A percentile compares a stretch with the other conserved stretches of the same genome.
These are phyloP conservation scores for Albula goreensis DNA, from an alignment of 2,113 vertebrate species.

Conservation along the genomic window DNA sequence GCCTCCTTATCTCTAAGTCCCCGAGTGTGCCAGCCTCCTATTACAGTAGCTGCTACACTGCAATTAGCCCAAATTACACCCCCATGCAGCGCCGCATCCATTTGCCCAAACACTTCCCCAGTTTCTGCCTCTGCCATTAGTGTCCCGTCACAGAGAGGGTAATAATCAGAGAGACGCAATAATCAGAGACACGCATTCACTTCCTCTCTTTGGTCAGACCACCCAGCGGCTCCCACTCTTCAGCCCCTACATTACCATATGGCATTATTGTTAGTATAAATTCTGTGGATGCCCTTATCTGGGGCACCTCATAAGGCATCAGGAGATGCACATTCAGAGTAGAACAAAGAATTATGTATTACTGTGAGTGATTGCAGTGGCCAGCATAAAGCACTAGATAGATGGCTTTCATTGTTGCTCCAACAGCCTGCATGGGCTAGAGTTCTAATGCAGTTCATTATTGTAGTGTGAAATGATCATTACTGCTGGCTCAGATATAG, in stretches of 20 bases:
- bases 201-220: constrained; percentile 3
- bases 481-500: neutral
- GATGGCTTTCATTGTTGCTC: neutral
- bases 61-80: constrained; percentile 6
- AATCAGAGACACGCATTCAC: constrained; percentile 2
- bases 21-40: neutral
- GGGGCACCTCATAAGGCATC: neutral
- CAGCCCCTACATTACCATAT: neutral
- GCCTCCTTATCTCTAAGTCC: constrained; percentile 9
- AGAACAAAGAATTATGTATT: neutral
- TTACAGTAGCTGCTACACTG: constrained; percentile 4
- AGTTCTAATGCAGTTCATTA: neutral
- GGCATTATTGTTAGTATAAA: neutral
- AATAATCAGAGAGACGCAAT: constrained; percentile 1
- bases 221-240: neutral
- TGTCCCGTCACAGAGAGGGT: constrained; percentile 5
- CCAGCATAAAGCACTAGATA: no score
- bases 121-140: neutral
- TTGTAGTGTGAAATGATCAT: neutral
- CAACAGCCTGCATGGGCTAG: neutral
- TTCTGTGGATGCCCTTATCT: neutral
- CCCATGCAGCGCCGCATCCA: neutral
- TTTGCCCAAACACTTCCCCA: neutral
- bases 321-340: neutral
- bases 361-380: neutral